Percentiles rank a stretch among this genome's conserved stretches.
Conservation (phyloP, 2,888 invertebrate genomes). For the Encarsia formosa region DNA sequence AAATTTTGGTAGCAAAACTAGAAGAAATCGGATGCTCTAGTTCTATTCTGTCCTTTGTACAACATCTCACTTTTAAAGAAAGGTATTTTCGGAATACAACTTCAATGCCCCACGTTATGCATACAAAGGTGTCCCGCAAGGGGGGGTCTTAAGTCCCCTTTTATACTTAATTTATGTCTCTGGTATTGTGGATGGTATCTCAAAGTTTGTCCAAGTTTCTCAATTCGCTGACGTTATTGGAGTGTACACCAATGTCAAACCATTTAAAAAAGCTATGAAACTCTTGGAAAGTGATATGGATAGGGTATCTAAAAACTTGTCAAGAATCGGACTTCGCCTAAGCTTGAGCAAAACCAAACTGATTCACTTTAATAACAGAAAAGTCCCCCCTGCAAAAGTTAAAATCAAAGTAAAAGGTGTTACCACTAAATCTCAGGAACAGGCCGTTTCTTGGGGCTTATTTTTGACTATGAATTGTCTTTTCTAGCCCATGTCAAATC, state of each 20-base stretch:
- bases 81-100: neutral
- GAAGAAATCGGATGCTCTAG: neutral
- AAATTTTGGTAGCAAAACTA: neutral
- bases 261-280: neutral
- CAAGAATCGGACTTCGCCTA: neutral
- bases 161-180: neutral
- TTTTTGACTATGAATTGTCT: neutral
- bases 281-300: neutral
- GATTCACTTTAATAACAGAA: neutral
- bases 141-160: neutral
- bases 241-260: neutral
- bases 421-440: neutral
- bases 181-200: neutral
- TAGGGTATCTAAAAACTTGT: neutral
- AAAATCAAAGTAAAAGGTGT: neutral
- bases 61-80: neutral
- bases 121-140: neutral
- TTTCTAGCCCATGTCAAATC: neutral
- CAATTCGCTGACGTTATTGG: neutral
- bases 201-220: neutral
- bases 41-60: neutral
- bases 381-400: neutral
- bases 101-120: neutral
- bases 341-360: no score
- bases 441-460: neutral